Conservation (phyloP, 1,140 invertebrate genomes). For the Cotesia vestalis region DNA sequence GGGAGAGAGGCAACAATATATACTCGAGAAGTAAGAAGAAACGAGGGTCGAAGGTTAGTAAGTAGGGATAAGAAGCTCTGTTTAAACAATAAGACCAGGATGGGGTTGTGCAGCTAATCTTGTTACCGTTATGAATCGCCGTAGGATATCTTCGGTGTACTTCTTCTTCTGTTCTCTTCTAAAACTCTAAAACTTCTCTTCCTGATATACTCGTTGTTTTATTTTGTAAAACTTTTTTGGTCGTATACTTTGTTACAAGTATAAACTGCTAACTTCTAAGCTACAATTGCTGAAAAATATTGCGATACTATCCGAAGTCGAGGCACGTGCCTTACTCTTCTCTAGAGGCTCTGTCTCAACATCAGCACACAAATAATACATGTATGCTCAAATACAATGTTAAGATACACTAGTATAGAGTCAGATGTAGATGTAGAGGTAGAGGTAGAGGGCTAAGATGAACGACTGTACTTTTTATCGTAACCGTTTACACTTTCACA, state of each 20-base stretch:
- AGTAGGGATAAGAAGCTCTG: constrained; percentile 24
- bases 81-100: constrained; percentile 42
- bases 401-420: too few species aligned
- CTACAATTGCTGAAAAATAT: constrained; percentile 21
- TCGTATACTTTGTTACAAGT: background rate
- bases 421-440: too few species aligned
- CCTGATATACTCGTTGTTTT: constrained; percentile 9
- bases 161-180: constrained; percentile 12
- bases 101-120: constrained; percentile 36
- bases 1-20: background rate
- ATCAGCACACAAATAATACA: background rate
- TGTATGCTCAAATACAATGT: too few species aligned
- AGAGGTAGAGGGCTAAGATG: constrained; percentile 13
- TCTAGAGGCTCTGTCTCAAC: background rate
- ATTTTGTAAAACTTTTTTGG: background rate
- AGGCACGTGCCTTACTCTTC: constrained; percentile 24
- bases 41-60: constrained; percentile 11
- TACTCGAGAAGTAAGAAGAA: background rate
- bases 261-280: background rate
- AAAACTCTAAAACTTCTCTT: constrained; percentile 12
- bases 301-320: constrained; percentile 24
- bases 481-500: constrained; percentile 30
- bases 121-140: constrained; percentile 40
- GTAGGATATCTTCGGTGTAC: constrained; percentile 15
- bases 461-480: constrained; percentile 31